phyloP scores from a whole-genome alignment of 1,140 invertebrate species.

The Aleiodes sp. region DNA sequence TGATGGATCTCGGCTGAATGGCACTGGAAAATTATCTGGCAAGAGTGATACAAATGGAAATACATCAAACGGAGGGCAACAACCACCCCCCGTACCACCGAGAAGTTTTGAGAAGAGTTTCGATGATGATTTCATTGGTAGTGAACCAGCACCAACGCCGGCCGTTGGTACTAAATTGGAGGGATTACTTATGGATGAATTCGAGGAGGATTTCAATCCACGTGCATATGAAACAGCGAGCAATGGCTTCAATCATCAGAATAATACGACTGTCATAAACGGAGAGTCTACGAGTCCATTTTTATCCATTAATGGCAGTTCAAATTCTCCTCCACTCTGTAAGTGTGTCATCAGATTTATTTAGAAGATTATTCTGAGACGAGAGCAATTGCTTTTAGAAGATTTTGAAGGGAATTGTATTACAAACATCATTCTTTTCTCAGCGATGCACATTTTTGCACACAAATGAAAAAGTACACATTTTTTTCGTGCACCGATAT shows the following conservation, averaged over 20 bases:
- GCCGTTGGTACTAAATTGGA: conserved; percentile 82
- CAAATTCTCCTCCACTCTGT: conserved; percentile 72
- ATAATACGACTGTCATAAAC: conserved; percentile 55
- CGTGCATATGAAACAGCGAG: conserved; percentile 73
- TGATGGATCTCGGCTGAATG: conserved; percentile 53
- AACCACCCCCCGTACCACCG: conserved; percentile 73
- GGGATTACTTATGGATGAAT: conserved; percentile 83
- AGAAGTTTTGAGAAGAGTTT: conserved; percentile 71
- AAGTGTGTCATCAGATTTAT: conserved; percentile 52
- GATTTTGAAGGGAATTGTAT: no score
- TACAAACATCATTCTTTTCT: no score
- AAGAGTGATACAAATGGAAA: conserved; percentile 61
- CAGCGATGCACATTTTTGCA: no score
- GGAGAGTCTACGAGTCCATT: conserved; percentile 50
- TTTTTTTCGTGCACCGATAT: no score
- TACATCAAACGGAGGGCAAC: conserved; percentile 64
- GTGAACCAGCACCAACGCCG: conserved; percentile 64
- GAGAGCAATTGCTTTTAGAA: no score
- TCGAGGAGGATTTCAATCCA: conserved; percentile 81
- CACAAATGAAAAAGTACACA: no score
- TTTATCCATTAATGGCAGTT: conserved; percentile 55
- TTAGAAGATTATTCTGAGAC: background rate
- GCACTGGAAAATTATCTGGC: conserved; percentile 33
- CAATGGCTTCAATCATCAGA: conserved; percentile 63
- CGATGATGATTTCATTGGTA: conserved; percentile 61